These are phyloP conservation scores for Drosophila longiperda DNA, from an alignment of 2,888 invertebrate genomes.

Conservation along the genomic window DNA sequence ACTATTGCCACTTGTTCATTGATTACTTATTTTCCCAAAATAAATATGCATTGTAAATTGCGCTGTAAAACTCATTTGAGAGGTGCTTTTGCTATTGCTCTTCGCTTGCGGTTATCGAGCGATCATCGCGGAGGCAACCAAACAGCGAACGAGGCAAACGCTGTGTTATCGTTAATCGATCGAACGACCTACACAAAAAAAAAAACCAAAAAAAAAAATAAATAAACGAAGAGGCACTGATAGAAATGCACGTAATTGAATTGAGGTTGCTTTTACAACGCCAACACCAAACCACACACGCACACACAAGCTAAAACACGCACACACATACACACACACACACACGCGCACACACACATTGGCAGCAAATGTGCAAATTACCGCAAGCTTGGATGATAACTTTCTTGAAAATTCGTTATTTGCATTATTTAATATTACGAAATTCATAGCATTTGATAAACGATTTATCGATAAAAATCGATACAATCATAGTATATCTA, in stretches of 20 bases:
- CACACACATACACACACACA: neutral
- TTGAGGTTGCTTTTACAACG: slow-evolving; percentile 1
- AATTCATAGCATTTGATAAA: too few species aligned
- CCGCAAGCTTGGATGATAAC: neutral
- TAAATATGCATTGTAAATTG: slow-evolving; percentile 81
- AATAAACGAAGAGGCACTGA: slow-evolving; percentile 1
- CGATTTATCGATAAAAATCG: neutral
- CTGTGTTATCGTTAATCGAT: slow-evolving; percentile 74
- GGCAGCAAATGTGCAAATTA: neutral
- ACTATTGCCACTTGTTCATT: slow-evolving; percentile 45
- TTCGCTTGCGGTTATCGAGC: slow-evolving; percentile 63
- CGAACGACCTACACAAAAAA: slow-evolving; percentile 63
- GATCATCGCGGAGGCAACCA: slow-evolving; percentile 55
- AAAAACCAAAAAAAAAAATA: neutral
- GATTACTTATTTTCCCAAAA: slow-evolving; percentile 80
- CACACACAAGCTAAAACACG: neutral
- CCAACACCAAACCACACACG: neutral
- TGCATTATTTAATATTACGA: neutral
- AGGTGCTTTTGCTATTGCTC: slow-evolving; percentile 14
- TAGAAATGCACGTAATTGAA: slow-evolving; percentile 30
- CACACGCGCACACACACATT: neutral
- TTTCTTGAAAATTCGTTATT: neutral
- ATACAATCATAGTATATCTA: neutral
- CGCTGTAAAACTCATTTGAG: slow-evolving; percentile 53
- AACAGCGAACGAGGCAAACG: slow-evolving; percentile 4